Evolutionary conservation across 2,797 vertebrate species (phyloP), one percentile per base, ranked within the genome.

Genomic region (Stomatorhinus walkeri): DNA sequence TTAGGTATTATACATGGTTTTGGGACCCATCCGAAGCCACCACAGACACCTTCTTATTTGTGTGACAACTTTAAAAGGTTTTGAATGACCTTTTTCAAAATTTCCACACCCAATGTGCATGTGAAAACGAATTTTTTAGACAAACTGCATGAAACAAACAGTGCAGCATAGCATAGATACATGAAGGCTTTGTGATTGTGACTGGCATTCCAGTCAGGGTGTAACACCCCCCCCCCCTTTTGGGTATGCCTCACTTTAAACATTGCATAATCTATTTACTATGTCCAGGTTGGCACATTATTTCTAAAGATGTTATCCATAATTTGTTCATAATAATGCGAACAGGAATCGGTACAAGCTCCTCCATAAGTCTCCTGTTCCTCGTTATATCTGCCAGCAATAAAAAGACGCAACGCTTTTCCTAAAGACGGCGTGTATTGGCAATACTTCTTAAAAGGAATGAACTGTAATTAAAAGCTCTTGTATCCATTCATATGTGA

Each of bases 391-490:
- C 51, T 32, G 3, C 32, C 28, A 32, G 36, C 10, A 56, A 32
- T 87, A 51, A 19, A 40, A 36, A 56, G 85, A 56, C 16, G 46
- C 28, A 5, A 28, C 32, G 52, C 85, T 56, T 84, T 49, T 84
- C 81, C n/a, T 84, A 43, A 86, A 86, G 84, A 52, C 24, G 6
- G 51, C 52, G 59, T 56, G 85, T 87, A 56, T 87, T 87, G 36
- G 51, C 4, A 59, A 87, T 56, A 56, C 85, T 36, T 87, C 85
- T 87, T 87, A 87, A 87, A 16, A 56, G 85, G 85, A 59, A 54
- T 84, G 52, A 87, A 87, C 85, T 59, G 52, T 87, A 87, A 87
- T 87, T 87, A 87, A 87, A 87, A 87, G 85, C 85, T 87, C 85
- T 56, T 56, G 85, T 56, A 87, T 87, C 85, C 85, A 87, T 87